These are phyloP conservation scores for Dastarcus helophoroides DNA, from an alignment of 2,888 invertebrate genomes.

Conservation along the genomic window DNA sequence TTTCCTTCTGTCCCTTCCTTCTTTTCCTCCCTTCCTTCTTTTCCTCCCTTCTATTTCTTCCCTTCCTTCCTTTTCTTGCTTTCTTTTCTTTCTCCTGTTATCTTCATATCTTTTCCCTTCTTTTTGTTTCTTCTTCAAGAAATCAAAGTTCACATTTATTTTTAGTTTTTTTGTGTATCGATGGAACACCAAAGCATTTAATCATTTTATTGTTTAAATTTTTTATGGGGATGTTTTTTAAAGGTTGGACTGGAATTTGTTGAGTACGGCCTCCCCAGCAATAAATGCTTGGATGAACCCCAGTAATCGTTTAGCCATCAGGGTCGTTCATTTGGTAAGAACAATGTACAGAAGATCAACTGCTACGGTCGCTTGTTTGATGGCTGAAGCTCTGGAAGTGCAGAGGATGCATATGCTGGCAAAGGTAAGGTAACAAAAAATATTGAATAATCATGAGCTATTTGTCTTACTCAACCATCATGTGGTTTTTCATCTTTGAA, in stretches of 20 bases:
- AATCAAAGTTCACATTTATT: background rate
- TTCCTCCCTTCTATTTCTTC: conserved; percentile 8
- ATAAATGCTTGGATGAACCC: conserved; percentile 99
- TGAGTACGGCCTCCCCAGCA: conserved; percentile 92
- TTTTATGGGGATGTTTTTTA: conserved; percentile 8
- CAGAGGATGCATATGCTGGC: conserved; percentile 70
- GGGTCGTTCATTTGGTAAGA: conserved; percentile 69
- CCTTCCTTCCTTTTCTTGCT: too few relatives aligned
- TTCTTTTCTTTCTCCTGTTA: too few relatives aligned
- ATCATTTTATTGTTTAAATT: too few relatives aligned
- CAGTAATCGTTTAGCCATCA: conserved; percentile 77
- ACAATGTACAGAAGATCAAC: conserved; percentile 70
- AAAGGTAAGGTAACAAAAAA: too few relatives aligned
- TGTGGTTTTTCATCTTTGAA: too few relatives aligned
- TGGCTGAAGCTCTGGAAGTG: conserved; percentile 88
- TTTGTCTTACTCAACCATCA: too few relatives aligned
- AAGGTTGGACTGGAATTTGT: conserved; percentile 89
- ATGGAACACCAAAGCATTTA: too few relatives aligned
- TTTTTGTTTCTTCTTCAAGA: background rate
- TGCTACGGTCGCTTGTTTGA: conserved; percentile 84
- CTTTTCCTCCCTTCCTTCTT: too few relatives aligned
- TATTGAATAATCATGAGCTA: too few relatives aligned
- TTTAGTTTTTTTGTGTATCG: conserved; percentile 1
- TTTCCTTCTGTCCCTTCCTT: too few relatives aligned
- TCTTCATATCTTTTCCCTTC: too few relatives aligned